Percentiles rank a stretch among this genome's conserved stretches.
phyloP scores from a whole-genome alignment of 2,113 vertebrate species.

The Chaetodon trifascialis region DNA sequence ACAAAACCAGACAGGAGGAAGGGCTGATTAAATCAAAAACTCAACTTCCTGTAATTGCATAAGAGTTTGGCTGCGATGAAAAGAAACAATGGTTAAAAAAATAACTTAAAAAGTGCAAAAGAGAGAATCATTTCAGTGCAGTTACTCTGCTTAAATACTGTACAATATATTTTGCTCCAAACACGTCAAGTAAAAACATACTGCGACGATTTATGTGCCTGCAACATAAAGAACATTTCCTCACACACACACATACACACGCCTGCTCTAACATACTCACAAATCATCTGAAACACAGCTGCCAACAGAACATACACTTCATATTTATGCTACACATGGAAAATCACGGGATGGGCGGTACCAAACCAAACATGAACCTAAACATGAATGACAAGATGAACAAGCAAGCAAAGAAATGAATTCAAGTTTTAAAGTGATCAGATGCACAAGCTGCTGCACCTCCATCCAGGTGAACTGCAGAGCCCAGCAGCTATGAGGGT shows the following conservation, averaged over 20 bases:
- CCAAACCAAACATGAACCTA: not conserved
- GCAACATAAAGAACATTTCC: constrained; percentile 30
- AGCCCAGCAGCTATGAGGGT: constrained; percentile 21
- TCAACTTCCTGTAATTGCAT: constrained; percentile 73
- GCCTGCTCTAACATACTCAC: not conserved
- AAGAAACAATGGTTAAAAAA: constrained; percentile 24
- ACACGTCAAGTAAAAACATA: constrained; percentile 28
- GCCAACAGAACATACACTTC: not conserved
- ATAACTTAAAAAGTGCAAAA: constrained; percentile 65
- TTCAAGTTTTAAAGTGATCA: constrained; percentile 10
- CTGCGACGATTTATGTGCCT: constrained; percentile 37
- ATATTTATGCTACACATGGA: not conserved
- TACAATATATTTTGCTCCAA: constrained; percentile 51
- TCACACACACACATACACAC: not conserved
- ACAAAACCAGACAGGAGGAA: constrained; percentile 57
- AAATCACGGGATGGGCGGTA: not conserved
- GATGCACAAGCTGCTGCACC: not conserved
- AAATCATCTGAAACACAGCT: not conserved
- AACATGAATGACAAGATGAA: not conserved
- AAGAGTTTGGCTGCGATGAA: constrained; percentile 69
- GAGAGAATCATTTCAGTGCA: constrained; percentile 37
- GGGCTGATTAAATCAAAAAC: constrained; percentile 19
- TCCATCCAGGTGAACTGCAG: not conserved
- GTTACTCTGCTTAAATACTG: constrained; percentile 62
- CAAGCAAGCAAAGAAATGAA: not conserved